These are phyloP conservation scores for Rhagoletis pomonella DNA, from an alignment of 1,140 invertebrate genomes.

Conservation along the genomic window DNA sequence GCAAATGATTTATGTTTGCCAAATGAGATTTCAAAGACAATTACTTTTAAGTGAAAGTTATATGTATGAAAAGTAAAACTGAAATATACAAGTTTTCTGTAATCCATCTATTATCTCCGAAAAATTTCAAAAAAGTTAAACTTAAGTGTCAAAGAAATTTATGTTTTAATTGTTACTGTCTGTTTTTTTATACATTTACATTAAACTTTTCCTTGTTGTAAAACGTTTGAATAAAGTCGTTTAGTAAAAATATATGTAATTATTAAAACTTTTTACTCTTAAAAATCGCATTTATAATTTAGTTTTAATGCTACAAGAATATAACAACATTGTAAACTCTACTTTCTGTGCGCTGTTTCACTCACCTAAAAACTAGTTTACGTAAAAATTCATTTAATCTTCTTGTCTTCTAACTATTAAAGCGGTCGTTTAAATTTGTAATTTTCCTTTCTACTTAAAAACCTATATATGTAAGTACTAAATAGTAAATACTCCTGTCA, in stretches of 20 bases:
- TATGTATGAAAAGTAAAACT: too few species aligned
- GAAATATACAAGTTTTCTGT: too few species aligned
- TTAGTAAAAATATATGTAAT: background rate
- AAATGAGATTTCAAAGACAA: too few species aligned
- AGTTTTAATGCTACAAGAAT: background rate
- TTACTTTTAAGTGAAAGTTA: too few species aligned
- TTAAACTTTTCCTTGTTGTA: background rate
- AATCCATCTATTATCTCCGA: too few species aligned
- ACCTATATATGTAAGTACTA: too few species aligned
- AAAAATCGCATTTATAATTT: constrained; percentile 27
- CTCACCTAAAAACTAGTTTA: background rate
- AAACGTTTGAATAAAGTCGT: background rate
- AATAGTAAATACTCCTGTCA: constrained; percentile 23
- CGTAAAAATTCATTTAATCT: background rate
- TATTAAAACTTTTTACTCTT: background rate
- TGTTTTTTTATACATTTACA: background rate
- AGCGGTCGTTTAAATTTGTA: too few species aligned
- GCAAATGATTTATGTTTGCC: too few species aligned
- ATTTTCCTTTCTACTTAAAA: background rate
- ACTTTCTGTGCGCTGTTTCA: background rate
- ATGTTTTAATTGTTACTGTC: too few species aligned
- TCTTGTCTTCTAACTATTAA: background rate
- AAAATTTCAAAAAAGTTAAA: too few species aligned
- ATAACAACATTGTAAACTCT: background rate
- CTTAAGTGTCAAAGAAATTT: too few species aligned